These are phyloP conservation scores for Zhuqinia jingwanae DNA, from an alignment of 2,888 invertebrate genomes.

Conservation along the genomic window DNA sequence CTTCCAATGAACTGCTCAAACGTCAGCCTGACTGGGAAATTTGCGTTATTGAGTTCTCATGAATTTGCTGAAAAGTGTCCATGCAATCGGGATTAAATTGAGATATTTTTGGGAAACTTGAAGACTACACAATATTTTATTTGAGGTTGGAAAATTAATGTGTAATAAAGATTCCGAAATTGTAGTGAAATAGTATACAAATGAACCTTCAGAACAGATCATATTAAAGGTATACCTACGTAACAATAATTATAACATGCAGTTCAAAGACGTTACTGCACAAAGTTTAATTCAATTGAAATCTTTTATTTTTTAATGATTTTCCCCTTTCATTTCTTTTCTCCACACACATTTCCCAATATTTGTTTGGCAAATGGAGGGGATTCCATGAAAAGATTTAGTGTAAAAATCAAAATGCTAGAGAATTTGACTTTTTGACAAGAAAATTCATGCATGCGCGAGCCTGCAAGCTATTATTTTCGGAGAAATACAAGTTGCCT, in stretches of 20 bases:
- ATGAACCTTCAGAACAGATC: too few relatives aligned
- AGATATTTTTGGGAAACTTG: too few relatives aligned
- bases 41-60: neutral
- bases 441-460: constrained; percentile 69
- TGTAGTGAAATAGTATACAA: too few relatives aligned
- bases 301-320: too few relatives aligned
- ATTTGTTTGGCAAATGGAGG: constrained; percentile 13
- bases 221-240: too few relatives aligned
- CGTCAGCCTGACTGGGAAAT: neutral
- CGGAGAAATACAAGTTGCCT: constrained; percentile 49
- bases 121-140: too few relatives aligned
- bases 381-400: constrained; percentile 57
- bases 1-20: constrained; percentile 54
- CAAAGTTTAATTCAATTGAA: too few relatives aligned
- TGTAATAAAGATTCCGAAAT: too few relatives aligned
- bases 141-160: too few relatives aligned
- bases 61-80: neutral
- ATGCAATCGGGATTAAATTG: too few relatives aligned
- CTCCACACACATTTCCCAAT: neutral
- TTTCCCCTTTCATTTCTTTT: neutral
- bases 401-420: constrained; percentile 36
- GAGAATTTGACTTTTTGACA: constrained; percentile 61
- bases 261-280: too few relatives aligned
- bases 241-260: too few relatives aligned
- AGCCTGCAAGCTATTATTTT: constrained; percentile 67